A percentile compares a stretch with the other conserved stretches of the same genome.
Conservation (phyloP, 2,888 invertebrate genomes). For the Dexiosoma caninum region DNA sequence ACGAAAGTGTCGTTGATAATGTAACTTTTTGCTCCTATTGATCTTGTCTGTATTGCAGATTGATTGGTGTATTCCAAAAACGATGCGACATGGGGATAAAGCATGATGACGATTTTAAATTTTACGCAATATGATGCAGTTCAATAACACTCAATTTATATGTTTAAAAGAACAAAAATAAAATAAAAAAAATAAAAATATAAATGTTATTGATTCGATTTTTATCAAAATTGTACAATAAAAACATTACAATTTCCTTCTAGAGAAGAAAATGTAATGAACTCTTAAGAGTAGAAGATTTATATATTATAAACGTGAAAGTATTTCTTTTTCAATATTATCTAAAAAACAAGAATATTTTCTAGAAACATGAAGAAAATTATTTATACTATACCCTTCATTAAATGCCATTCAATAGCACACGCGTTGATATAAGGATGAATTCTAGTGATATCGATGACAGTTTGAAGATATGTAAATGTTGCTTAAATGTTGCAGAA, state of each 20-base stretch:
- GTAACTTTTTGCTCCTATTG: not conserved
- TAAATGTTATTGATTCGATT: slow-evolving; percentile 38
- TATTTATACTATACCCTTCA: slow-evolving; percentile 54
- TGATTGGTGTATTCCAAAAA: slow-evolving; percentile 38
- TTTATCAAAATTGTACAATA: slow-evolving; percentile 22
- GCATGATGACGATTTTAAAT: slow-evolving; percentile 34
- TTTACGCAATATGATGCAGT: slow-evolving; percentile 22
- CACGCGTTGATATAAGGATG: slow-evolving; percentile 20
- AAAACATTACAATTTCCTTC: slow-evolving; percentile 16
- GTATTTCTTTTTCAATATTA: slow-evolving; percentile 31
- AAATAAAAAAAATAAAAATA: slow-evolving; percentile 35
- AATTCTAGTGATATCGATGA: slow-evolving; percentile 21
- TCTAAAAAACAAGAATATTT: slow-evolving; percentile 35
- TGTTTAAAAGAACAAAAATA: slow-evolving; percentile 34
- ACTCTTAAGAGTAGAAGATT: slow-evolving; percentile 30
- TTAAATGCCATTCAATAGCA: slow-evolving; percentile 28
- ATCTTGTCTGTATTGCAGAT: slow-evolving; percentile 24
- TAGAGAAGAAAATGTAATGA: slow-evolving; percentile 19
- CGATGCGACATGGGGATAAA: slow-evolving; percentile 33
- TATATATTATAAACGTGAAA: slow-evolving; percentile 25
- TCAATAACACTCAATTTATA: slow-evolving; percentile 45
- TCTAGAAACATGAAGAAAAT: slow-evolving; percentile 36
- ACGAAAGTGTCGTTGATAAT: slow-evolving; percentile 31
- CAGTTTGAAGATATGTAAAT: slow-evolving; percentile 43
- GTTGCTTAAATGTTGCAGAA: slow-evolving; percentile 30